These are phyloP conservation scores for Chiloscyllium plagiosum DNA, from an alignment of 2,113 vertebrate genomes.

Conservation along the genomic window DNA sequence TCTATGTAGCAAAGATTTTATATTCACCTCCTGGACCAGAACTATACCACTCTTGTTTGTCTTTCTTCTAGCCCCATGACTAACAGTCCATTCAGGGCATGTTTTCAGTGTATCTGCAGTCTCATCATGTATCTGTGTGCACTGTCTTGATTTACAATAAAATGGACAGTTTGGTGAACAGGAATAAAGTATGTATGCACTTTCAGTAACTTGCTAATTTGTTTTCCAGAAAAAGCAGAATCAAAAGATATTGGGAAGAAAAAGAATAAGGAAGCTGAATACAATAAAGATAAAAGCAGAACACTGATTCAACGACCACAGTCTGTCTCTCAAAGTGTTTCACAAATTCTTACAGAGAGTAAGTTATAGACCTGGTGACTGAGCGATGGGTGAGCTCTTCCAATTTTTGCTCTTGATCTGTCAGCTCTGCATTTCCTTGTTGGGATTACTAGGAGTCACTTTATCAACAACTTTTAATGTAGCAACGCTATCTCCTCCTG, in stretches of 20 bases:
- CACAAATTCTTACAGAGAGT: constrained; percentile 51
- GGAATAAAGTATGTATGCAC: not conserved
- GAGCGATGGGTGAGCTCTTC: not conserved
- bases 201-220: constrained; percentile 1
- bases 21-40: not conserved
- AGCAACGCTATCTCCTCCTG: not conserved
- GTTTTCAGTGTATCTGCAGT: too few species aligned
- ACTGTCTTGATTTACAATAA: not conserved
- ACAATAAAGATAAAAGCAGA: constrained; percentile 53
- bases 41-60: not conserved
- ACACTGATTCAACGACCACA: constrained; percentile 40
- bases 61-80: not conserved
- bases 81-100: not conserved
- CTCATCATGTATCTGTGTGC: not conserved
- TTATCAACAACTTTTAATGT: not conserved
- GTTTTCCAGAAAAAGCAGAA: constrained; percentile 52
- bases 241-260: constrained; percentile 58
- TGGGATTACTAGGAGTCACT: not conserved
- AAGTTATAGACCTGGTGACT: constrained; percentile 44
- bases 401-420: not conserved
- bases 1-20: not conserved
- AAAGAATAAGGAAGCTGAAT: constrained; percentile 55
- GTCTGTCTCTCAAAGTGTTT: constrained; percentile 28
- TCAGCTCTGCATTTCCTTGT: constrained; percentile 23
- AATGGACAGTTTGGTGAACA: not conserved